Conservation (phyloP, 2,113 vertebrate genomes). For the Drymodes brunneopygia region DNA sequence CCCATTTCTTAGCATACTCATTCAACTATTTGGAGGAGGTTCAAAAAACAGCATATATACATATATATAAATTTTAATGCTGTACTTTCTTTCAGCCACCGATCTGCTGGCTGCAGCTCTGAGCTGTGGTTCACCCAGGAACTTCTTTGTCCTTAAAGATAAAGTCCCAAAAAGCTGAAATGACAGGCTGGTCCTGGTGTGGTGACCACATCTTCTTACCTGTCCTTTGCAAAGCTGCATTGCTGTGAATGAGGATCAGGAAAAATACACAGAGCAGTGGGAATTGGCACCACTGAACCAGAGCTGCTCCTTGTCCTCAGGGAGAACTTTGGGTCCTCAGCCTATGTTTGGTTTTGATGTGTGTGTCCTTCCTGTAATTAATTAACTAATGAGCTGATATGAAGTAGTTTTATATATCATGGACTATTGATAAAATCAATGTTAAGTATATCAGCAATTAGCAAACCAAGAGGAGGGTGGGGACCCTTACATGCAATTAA, state of each 20-base stretch:
- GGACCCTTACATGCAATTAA: background rate
- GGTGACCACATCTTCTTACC: background rate
- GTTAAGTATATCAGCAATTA: constrained; percentile 31
- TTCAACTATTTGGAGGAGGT: background rate
- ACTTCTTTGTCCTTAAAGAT: background rate
- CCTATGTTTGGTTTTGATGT: background rate
- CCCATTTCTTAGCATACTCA: background rate
- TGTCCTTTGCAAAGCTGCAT: background rate
- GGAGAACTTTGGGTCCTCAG: background rate
- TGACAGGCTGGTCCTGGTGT: fast-evolving
- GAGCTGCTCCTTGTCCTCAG: background rate
- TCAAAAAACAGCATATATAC: background rate
- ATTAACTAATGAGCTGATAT: constrained; percentile 44
- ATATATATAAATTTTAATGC: background rate
- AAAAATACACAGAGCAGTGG: background rate
- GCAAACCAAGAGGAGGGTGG: constrained; percentile 3
- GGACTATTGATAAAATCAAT: constrained; percentile 43
- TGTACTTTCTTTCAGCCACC: background rate
- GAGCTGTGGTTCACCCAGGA: background rate
- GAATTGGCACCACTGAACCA: background rate
- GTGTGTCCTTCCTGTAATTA: background rate
- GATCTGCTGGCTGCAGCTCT: background rate
- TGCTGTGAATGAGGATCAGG: background rate
- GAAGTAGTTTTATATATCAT: constrained; percentile 41
- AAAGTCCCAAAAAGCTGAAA: background rate